Conservation (phyloP, 2,797 vertebrate genomes). For the Enteromius argenteus region DNA sequence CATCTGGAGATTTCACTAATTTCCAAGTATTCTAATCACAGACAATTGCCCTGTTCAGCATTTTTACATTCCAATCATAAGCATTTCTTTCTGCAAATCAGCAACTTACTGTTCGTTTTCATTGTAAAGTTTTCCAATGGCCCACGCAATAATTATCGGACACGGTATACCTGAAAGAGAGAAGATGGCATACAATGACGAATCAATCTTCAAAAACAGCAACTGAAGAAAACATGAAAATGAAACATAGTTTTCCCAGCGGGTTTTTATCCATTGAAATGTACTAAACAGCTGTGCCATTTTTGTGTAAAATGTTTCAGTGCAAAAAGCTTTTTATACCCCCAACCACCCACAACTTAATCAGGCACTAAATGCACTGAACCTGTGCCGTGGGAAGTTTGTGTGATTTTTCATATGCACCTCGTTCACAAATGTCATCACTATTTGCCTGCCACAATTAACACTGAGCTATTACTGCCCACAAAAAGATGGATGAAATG, state of each 20-base stretch:
- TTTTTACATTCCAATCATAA: neutral
- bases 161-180: constrained; percentile 87
- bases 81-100: constrained; percentile 8
- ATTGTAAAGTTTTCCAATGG: constrained; percentile 91
- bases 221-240: neutral
- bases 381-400: neutral
- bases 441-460: constrained; percentile 6
- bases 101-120: constrained; percentile 95
- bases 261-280: neutral
- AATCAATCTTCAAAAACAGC: neutral
- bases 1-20: neutral
- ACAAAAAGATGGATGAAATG: neutral
- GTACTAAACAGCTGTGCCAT: neutral
- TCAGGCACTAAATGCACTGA: neutral
- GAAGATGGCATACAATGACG: neutral
- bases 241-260: neutral
- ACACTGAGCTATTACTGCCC: neutral
- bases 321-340: constrained; percentile 5
- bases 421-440: neutral
- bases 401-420: neutral
- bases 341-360: neutral
- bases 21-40: constrained; percentile 16
- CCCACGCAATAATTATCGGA: constrained; percentile 95
- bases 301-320: neutral
- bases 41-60: neutral